These are phyloP conservation scores for Rhinolophus ferrumequinum DNA, from an alignment of 2,113 vertebrate species.

Conservation along the genomic window DNA sequence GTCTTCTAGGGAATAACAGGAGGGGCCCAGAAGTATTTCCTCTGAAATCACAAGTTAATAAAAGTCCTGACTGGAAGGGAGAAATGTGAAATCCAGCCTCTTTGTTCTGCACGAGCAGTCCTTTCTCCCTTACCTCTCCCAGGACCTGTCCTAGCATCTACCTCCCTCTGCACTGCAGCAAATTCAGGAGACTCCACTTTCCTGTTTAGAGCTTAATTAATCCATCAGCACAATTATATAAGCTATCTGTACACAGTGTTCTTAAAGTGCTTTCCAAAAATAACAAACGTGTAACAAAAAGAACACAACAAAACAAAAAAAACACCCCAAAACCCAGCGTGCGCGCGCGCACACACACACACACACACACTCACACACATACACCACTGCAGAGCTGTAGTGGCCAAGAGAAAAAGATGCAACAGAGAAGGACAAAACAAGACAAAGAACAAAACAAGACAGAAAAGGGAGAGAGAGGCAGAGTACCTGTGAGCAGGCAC, in stretches of 20 bases:
- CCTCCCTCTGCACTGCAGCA: background rate
- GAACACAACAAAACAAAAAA: background rate
- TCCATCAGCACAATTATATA: conserved; percentile 80
- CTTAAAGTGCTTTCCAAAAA: conserved; percentile 85
- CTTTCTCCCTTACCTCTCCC: background rate
- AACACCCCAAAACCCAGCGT: background rate
- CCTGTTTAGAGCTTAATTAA: conserved; percentile 81
- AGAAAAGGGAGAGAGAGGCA: background rate
- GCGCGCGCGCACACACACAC: too few species aligned
- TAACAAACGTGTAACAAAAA: conserved; percentile 78
- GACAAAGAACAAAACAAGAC: conserved; percentile 42
- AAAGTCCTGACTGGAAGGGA: conserved; percentile 45
- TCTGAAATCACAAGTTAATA: conserved; percentile 46
- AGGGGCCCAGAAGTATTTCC: conserved; percentile 54
- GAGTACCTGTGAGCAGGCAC: conserved; percentile 24
- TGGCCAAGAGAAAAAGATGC: conserved; percentile 66
- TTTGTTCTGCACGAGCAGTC: background rate
- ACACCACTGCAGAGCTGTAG: conserved; percentile 62
- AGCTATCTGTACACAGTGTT: conserved; percentile 83
- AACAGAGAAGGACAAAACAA: background rate
- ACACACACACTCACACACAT: too few species aligned
- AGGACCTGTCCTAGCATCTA: background rate
- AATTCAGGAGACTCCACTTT: conserved; percentile 63
- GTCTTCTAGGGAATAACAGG: conserved; percentile 58
- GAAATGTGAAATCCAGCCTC: conserved; percentile 17